Conservation (phyloP, 1,140 invertebrate genomes). For the Euura lappo region DNA sequence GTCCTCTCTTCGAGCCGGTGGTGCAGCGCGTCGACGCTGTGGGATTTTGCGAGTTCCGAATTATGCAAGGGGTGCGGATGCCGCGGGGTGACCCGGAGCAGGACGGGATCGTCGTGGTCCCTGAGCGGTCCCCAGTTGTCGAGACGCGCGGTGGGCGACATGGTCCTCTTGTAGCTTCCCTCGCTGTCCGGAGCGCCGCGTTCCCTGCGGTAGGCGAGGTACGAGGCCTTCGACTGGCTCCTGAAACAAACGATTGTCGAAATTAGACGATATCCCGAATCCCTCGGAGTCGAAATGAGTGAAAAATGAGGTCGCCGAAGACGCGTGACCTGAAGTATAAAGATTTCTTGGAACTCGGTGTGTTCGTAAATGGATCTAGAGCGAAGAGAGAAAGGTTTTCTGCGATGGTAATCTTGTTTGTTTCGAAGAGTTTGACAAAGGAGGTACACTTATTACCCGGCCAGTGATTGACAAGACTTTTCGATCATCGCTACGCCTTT, state of each 20-base stretch:
- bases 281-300: no score
- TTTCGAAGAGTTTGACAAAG: no score
- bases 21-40: conserved; percentile 50
- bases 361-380: no score
- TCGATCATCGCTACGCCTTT: no score
- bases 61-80: conserved; percentile 38
- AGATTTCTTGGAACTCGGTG: no score
- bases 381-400: no score
- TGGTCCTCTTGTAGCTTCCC: conserved; percentile 78
- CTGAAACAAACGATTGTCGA: conserved; percentile 60
- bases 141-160: conserved; percentile 71
- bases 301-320: no score
- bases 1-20: conserved; percentile 40
- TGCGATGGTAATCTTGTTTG: no score
- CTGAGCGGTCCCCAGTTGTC: conserved; percentile 51
- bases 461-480: no score
- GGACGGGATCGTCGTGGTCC: conserved; percentile 48
- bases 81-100: conserved; percentile 48
- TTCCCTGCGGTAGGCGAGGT: conserved; percentile 73
- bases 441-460: no score
- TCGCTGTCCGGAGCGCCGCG: conserved; percentile 72
- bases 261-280: not conserved
- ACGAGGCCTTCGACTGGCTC: conserved; percentile 81
- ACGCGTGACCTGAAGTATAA: no score
- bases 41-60: conserved; percentile 39